A percentile compares a stretch with the other conserved stretches of the same genome.
Evolutionary conservation across 2,113 vertebrate species (phyloP).

Genomic region (Onychostoma macrolepis): DNA sequence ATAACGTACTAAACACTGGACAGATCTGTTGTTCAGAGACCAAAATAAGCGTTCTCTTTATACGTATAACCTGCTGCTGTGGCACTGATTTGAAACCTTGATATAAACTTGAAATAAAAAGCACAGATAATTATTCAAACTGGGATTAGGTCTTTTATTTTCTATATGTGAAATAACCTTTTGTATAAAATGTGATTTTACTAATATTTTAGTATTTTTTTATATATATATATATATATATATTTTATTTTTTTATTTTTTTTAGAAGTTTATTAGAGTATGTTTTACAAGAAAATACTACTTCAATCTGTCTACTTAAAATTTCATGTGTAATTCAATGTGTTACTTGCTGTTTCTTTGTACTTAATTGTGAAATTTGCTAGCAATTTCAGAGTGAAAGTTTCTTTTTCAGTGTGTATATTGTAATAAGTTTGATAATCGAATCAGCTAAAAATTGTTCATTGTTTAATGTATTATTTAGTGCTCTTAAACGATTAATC

Average conservation of each 20-base stretch:
- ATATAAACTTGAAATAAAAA: slow-evolving; percentile 13
- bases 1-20: neutral
- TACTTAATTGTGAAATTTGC: too few relatives aligned
- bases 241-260: too few relatives aligned
- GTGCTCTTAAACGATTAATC: too few relatives aligned
- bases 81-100: neutral
- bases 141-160: neutral
- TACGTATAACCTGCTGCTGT: neutral
- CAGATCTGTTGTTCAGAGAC: neutral
- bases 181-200: neutral
- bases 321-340: too few relatives aligned
- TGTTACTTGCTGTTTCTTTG: too few relatives aligned
- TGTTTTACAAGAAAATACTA: too few relatives aligned
- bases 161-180: neutral
- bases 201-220: neutral
- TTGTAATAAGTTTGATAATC: neutral
- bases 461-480: neutral
- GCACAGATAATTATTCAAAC: neutral
- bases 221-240: too few relatives aligned
- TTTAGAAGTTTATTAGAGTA: too few relatives aligned
- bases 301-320: too few relatives aligned
- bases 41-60: neutral
- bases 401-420: neutral
- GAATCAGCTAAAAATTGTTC: neutral
- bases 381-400: too few relatives aligned